A percentile compares a stretch with the other conserved stretches of the same genome.
These are phyloP conservation scores for Myotis vivesi DNA, from an alignment of 2,797 vertebrate genomes.

Conservation along the genomic window DNA sequence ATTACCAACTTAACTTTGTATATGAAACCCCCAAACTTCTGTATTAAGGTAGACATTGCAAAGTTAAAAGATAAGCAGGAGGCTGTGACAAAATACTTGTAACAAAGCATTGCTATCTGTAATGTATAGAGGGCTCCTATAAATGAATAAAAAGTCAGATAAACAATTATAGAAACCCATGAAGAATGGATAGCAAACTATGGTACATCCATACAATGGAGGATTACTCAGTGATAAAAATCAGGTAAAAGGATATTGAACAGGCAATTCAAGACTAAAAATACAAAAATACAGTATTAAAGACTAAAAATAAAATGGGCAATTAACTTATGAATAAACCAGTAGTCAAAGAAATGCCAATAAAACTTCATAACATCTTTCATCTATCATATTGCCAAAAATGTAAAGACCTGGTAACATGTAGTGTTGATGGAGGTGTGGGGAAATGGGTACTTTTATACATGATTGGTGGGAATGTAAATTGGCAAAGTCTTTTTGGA, in stretches of 20 bases:
- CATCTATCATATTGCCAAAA: background rate
- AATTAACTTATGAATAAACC: background rate
- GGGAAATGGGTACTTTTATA: background rate
- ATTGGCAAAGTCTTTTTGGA: background rate
- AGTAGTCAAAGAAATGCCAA: background rate
- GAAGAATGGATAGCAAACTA: background rate
- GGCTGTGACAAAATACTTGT: background rate
- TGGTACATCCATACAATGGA: background rate
- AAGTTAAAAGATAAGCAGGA: background rate
- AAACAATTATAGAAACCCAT: background rate
- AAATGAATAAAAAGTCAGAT: background rate
- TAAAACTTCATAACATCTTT: background rate
- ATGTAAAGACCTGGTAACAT: background rate
- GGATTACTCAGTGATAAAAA: background rate
- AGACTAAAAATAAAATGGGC: background rate
- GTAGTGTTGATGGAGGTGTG: background rate
- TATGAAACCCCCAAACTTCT: background rate
- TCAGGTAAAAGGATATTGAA: background rate
- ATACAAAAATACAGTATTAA: background rate
- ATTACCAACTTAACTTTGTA: background rate
- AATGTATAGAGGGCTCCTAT: background rate
- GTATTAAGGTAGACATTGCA: background rate
- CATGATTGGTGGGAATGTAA: background rate
- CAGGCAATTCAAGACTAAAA: background rate
- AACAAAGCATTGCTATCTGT: background rate